phyloP scores from a whole-genome alignment of 2,113 vertebrate species.

The Dicentrarchus labrax region DNA sequence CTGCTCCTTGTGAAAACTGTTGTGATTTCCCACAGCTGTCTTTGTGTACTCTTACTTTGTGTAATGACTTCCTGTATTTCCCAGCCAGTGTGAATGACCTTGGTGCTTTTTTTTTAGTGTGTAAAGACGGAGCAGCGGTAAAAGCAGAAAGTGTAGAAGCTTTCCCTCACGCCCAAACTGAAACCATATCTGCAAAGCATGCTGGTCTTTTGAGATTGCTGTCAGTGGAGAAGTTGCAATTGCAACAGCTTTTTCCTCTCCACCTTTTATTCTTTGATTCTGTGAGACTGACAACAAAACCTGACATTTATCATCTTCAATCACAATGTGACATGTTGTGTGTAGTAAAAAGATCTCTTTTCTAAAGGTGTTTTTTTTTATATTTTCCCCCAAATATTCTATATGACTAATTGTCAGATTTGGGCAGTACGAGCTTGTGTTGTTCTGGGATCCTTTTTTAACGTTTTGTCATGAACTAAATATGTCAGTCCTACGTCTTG shows the following conservation, averaged over 20 bases:
- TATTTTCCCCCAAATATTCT: neutral
- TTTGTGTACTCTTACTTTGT: neutral
- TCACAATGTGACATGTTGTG: neutral
- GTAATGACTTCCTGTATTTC: constrained; percentile 6
- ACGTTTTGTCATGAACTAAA: constrained; percentile 6
- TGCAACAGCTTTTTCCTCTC: neutral
- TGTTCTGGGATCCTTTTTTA: neutral
- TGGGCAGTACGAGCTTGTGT: neutral
- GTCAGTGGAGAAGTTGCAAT: neutral
- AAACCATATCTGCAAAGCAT: neutral
- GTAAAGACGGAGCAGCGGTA: neutral
- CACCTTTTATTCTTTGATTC: no score
- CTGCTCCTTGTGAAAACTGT: neutral
- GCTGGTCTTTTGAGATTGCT: neutral
- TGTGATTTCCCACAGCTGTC: neutral
- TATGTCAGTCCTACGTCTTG: neutral
- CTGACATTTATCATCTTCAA: neutral
- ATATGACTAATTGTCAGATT: neutral
- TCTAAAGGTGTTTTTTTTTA: neutral
- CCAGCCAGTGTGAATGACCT: neutral
- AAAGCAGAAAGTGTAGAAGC: neutral
- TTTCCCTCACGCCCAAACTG: neutral
- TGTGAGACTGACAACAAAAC: no score
- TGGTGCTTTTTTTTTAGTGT: neutral
- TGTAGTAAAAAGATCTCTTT: neutral